phyloP scores from a whole-genome alignment of 1,140 invertebrate species.

The Drosophila ercepeae region DNA sequence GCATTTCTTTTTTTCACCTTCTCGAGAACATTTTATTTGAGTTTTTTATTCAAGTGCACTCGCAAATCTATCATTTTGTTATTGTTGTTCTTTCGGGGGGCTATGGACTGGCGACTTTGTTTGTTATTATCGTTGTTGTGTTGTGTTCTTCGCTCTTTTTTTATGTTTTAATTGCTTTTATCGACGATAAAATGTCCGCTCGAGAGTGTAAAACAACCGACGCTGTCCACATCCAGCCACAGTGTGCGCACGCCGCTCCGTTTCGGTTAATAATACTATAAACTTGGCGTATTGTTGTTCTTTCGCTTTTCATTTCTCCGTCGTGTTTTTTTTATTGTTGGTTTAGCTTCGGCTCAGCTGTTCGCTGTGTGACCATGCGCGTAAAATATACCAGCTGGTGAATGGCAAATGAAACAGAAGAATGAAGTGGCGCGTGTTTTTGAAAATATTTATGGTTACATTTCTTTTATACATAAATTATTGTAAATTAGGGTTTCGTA shows the following conservation, averaged over 20 bases:
- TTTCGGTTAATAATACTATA: constrained; percentile 34
- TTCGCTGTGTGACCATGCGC: constrained; percentile 1
- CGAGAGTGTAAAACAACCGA: constrained; percentile 16
- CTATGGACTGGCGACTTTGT: too few relatives aligned
- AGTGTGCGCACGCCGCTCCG: constrained; percentile 29
- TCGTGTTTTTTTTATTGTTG: constrained; percentile 9
- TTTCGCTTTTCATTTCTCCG: constrained; percentile 9
- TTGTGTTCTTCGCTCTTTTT: background rate
- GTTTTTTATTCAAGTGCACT: background rate
- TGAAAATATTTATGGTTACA: background rate
- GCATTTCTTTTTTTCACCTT: background rate
- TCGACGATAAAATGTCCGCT: constrained; percentile 3
- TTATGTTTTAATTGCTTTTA: constrained; percentile 11
- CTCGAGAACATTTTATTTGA: background rate
- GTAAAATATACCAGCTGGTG: background rate
- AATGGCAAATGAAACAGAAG: background rate
- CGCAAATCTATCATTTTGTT: constrained; percentile 1
- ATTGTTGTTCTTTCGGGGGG: background rate
- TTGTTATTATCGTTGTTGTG: constrained; percentile 1
- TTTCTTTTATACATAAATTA: too few relatives aligned
- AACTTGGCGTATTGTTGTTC: constrained; percentile 30
- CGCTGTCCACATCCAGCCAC: constrained; percentile 33
- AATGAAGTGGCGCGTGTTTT: background rate
- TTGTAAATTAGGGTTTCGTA: too few relatives aligned
- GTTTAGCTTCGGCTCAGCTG: constrained; percentile 19